Evolutionary conservation across 2,113 vertebrate species (phyloP), one percentile per base, ranked within the genome.

Genomic region (Oriolus oriolus): DNA sequence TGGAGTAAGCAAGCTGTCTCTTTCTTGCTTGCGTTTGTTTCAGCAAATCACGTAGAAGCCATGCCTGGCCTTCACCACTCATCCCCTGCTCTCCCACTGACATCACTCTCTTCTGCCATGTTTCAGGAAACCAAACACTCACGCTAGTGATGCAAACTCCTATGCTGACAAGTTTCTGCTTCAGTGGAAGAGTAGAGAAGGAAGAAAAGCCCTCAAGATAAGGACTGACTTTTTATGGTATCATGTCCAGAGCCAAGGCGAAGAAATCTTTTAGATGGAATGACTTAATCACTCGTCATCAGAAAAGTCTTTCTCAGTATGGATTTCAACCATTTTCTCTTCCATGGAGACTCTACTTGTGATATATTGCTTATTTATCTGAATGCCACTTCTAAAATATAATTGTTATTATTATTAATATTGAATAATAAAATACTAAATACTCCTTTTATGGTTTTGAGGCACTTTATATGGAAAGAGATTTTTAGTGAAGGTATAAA

Each of bases 41-140:
- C 87, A 89, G 71, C 35, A 96, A 87, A 86, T 57, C 31, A 63
- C 18, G 1, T 17, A 83, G 77, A 87, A 81, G 10, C 7, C 15
- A 22, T 31, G 16, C 30, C 33, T 78, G 30, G 14, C 39, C 28
- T 87, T 82, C 52, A 60, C 21, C 35, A 37, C 90, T 84, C 11
- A 16, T 16, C 45, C 44, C 54, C 63, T 69, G 28, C 37, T 56
- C 75, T 78, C 49, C 56, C 61, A 68, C 8, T 37, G 16, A 71
- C 53, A 89, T n/a, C 45, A 89, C 76, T 31, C 35, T 42, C 75
- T 92, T 80, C 53, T 93, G 45, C 73, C 70, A 30, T 59, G 94
- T 93, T 97, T 96, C 90, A 91, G 95, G 93, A 97, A 97, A 96
- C 84, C 84, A 80, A 92, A 94, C 65, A 95, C 83, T 97, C 92